Evolutionary conservation across 2,797 vertebrate genomes (phyloP), one percentile per base, ranked within the genome.

Genomic region (Coreius guichenoti): DNA sequence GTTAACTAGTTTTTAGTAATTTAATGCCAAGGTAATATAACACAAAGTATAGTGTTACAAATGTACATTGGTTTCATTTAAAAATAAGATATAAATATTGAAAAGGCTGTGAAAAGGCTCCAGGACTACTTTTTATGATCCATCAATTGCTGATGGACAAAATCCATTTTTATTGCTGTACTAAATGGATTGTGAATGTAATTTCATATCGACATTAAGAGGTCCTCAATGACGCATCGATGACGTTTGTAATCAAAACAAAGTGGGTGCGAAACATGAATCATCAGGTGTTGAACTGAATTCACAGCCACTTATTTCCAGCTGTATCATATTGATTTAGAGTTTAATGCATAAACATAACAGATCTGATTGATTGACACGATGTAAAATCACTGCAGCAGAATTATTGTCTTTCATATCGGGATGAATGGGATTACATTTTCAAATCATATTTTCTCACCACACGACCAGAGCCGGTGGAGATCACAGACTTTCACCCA

Each of bases 271-370:
- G 2, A 45, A 61, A 47, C 54, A 82, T 58, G 80, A 73, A 61
- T 82, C 77, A 73, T 61, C 23, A 43, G n/a, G 33, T 8, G 33
- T 69, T 8, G 45, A 6, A 58, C 29, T 58, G 26, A 82, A 82
- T 82, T 39, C 39, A 31, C 17, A 29, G 23, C 63, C 31, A 19
- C 33, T 14, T 26, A 4, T 39, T 56, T 51, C 47, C 79, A 36
- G 47, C 4, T 11, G 31, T 12, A 5, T 76, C 31, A 17, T 36
- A 8, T 8, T 39, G 74, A 76, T 29, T 47, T 4, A 43, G 13
- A 61, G 2, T 61, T 77, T 14, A 49, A 67, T 49, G 43, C 61
- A 79, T 4, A 29, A 45, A 47, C 39, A 63, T 3, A 36, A 43
- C 36, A 45, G 36, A 61, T 76, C 1, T 76, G 31, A 75, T 4